phyloP scores from a whole-genome alignment of 2,888 invertebrate species.

The Lobophora halterata region DNA sequence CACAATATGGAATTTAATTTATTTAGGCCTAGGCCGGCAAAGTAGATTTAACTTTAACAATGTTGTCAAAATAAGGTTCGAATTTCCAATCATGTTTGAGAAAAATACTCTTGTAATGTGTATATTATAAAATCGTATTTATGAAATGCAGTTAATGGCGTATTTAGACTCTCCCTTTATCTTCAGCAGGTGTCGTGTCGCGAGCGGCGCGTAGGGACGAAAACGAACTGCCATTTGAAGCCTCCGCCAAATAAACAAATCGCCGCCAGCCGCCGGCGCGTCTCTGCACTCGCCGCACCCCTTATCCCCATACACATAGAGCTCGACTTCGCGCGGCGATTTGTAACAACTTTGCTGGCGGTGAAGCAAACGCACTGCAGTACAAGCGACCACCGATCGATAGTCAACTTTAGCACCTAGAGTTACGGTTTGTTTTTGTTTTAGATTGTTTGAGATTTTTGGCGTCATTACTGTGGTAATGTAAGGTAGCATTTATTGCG shows the following conservation, averaged over 20 bases:
- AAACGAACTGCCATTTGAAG: constrained; percentile 31
- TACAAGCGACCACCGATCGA: background rate
- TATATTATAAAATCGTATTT: too few relatives aligned
- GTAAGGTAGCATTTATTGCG: too few relatives aligned
- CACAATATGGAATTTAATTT: too few relatives aligned
- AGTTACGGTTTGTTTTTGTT: constrained; percentile 3
- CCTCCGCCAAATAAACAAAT: constrained; percentile 25
- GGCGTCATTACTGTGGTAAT: constrained; percentile 5
- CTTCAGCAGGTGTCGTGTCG: too few relatives aligned
- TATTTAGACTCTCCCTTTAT: too few relatives aligned
- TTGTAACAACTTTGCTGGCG: background rate
- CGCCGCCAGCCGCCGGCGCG: constrained; percentile 3
- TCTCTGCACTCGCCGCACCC: constrained; percentile 1
- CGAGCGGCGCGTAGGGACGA: constrained; percentile 29
- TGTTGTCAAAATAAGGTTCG: too few relatives aligned
- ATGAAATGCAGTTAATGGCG: too few relatives aligned
- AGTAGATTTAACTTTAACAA: too few relatives aligned
- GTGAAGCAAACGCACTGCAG: constrained; percentile 19
- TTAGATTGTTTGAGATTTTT: background rate
- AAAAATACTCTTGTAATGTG: too few relatives aligned
- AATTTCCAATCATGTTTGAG: too few relatives aligned
- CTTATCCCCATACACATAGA: background rate
- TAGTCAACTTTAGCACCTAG: background rate
- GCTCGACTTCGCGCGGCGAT: constrained; percentile 2
- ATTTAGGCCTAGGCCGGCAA: too few relatives aligned